Percentiles rank a stretch among this genome's conserved stretches.
phyloP scores from a whole-genome alignment of 2,797 vertebrate species.

The Carapus acus region DNA sequence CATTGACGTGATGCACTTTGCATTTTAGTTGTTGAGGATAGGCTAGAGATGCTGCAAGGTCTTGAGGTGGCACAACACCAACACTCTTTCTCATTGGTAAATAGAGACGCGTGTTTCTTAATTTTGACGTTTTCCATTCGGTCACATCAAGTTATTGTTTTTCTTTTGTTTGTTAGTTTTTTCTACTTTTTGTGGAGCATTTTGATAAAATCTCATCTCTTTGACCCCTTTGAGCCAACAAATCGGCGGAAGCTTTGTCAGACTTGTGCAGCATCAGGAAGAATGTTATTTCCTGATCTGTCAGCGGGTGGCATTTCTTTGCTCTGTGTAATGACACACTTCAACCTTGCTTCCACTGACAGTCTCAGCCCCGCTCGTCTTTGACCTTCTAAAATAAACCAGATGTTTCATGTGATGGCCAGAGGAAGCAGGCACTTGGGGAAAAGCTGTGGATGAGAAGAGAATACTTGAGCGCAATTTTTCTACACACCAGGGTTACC shows the following conservation, averaged over 20 bases:
- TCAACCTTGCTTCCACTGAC: slow-evolving; percentile 58
- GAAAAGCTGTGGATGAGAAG: slow-evolving; percentile 32
- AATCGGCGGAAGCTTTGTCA: slow-evolving; percentile 14
- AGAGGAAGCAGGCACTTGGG: slow-evolving; percentile 41
- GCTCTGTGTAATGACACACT: slow-evolving; percentile 56
- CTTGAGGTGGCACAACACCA: too few species aligned
- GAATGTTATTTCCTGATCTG: slow-evolving; percentile 56
- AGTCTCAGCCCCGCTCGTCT: slow-evolving; percentile 44
- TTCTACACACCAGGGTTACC: slow-evolving; percentile 27
- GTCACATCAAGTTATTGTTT: too few species aligned
- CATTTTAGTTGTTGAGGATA: too few species aligned
- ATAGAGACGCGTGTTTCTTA: too few species aligned
- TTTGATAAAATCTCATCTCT: not conserved
- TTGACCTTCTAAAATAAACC: slow-evolving; percentile 69
- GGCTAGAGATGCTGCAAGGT: too few species aligned
- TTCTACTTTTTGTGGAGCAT: not conserved
- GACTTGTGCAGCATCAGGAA: slow-evolving; percentile 49
- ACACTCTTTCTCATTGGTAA: too few species aligned
- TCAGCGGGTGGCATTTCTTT: slow-evolving; percentile 63
- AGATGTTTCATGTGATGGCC: slow-evolving; percentile 66
- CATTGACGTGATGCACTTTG: too few species aligned
- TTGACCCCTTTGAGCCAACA: slow-evolving; percentile 23
- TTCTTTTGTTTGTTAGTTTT: too few species aligned
- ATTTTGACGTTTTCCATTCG: too few species aligned
- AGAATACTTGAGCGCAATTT: slow-evolving; percentile 29